phyloP scores from a whole-genome alignment of 35 echinoderm and acorn worm species.

The Strongylocentrotus purpuratus region DNA sequence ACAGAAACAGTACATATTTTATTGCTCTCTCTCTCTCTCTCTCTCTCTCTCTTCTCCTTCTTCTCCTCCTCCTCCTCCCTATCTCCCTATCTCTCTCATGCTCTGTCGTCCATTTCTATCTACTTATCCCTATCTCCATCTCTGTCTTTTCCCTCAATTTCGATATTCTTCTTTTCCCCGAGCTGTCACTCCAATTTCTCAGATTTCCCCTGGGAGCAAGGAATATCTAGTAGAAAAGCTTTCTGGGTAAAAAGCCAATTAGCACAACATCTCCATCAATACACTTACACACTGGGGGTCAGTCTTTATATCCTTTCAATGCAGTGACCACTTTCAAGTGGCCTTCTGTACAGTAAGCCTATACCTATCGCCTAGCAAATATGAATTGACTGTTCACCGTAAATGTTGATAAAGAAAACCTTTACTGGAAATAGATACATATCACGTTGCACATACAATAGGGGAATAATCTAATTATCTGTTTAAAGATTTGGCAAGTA shows the following conservation, averaged over 20 bases:
- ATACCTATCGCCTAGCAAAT: background rate
- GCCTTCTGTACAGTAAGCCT: background rate
- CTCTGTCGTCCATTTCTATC: background rate
- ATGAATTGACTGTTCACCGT: background rate
- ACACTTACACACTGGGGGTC: background rate
- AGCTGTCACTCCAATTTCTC: background rate
- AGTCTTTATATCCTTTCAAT: background rate
- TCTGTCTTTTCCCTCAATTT: background rate
- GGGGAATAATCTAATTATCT: no score
- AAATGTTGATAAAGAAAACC: no score
- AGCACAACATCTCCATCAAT: background rate
- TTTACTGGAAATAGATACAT: no score
- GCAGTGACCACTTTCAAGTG: background rate
- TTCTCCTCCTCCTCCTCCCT: background rate
- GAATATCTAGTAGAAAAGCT: slow-evolving; percentile 3
- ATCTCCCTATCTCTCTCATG: background rate
- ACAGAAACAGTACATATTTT: background rate
- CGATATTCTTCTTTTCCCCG: background rate
- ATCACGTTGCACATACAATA: no score
- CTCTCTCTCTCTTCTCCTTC: background rate
- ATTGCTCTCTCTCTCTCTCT: background rate
- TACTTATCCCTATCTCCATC: background rate
- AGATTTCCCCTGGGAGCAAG: background rate
- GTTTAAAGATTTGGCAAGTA: no score
- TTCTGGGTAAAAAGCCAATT: slow-evolving; percentile 11